Conservation (phyloP, 2,888 invertebrate species). For the Ypsolopha sequella region DNA sequence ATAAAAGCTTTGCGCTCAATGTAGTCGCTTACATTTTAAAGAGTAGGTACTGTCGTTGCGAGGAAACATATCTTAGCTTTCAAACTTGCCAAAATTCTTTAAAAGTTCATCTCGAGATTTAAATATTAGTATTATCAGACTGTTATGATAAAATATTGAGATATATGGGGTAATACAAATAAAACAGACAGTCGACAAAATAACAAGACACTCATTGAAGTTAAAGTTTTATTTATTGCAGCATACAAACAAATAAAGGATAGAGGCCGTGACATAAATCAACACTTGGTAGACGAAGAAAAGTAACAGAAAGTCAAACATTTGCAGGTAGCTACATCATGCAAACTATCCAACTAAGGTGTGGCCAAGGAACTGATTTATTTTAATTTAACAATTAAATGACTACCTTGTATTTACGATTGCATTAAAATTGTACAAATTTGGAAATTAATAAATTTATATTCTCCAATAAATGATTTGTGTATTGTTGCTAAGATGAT, state of each 20-base stretch:
- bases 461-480: conserved; percentile 51
- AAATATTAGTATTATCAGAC: conserved; percentile 31
- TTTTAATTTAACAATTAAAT: conserved; percentile 27
- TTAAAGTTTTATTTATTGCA: too few relatives aligned
- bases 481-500: conserved; percentile 60
- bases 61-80: neutral
- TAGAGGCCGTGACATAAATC: neutral
- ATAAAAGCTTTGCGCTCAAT: conserved; percentile 48
- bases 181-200: conserved; percentile 35
- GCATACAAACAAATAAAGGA: neutral
- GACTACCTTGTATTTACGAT: conserved; percentile 50
- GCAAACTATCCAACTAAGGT: conserved; percentile 68
- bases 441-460: conserved; percentile 39
- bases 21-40: conserved; percentile 16
- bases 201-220: neutral
- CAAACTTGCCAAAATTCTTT: conserved; percentile 26
- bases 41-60: neutral
- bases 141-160: conserved; percentile 15
- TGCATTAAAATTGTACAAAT: conserved; percentile 49
- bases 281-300: conserved; percentile 20
- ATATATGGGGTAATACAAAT: conserved; percentile 36
- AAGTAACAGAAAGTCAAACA: conserved; percentile 37
- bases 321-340: conserved; percentile 33
- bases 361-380: conserved; percentile 68
- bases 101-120: conserved; percentile 40